Evolutionary conservation across 2,113 vertebrate genomes (phyloP).

Genomic region (Amphilophus citrinellus): DNA sequence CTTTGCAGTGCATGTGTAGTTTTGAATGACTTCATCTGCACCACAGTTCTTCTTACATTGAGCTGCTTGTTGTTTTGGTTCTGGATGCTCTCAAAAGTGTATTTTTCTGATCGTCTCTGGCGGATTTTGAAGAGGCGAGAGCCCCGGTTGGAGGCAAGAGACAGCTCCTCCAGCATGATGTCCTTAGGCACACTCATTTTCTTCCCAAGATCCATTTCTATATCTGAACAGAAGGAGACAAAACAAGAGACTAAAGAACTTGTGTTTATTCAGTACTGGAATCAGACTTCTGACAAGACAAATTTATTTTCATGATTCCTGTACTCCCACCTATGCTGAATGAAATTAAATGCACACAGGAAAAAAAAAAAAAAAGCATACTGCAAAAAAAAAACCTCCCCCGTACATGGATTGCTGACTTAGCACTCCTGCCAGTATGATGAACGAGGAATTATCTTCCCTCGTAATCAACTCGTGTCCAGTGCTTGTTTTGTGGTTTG

Average conservation of each 20-base stretch:
- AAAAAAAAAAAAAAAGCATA: neutral
- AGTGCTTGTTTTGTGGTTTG: conserved; percentile 63
- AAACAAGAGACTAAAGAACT: neutral
- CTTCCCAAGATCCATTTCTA: conserved; percentile 89
- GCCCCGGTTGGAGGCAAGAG: conserved; percentile 90
- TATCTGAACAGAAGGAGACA: conserved; percentile 77
- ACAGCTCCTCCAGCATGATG: conserved; percentile 97
- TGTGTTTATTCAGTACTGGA: neutral
- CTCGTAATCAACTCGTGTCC: conserved; percentile 49
- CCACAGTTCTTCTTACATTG: conserved; percentile 81
- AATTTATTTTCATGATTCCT: neutral
- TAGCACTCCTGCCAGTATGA: conserved; percentile 59
- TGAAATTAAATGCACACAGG: conserved; percentile 43
- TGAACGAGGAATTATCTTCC: conserved; percentile 59
- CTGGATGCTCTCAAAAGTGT: conserved; percentile 91
- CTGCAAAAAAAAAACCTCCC: conserved; percentile 2
- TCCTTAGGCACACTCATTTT: conserved; percentile 92
- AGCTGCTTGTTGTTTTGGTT: conserved; percentile 85
- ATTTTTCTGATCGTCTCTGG: conserved; percentile 95
- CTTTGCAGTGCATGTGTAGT: neutral
- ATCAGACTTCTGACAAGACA: conserved; percentile 26
- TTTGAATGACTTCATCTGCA: neutral
- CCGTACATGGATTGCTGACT: conserved; percentile 50
- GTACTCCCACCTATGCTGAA: conserved; percentile 17
- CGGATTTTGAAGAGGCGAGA: conserved; percentile 96